phyloP scores from a whole-genome alignment of 2,797 vertebrate species.

The Crenuchus spilurus region DNA sequence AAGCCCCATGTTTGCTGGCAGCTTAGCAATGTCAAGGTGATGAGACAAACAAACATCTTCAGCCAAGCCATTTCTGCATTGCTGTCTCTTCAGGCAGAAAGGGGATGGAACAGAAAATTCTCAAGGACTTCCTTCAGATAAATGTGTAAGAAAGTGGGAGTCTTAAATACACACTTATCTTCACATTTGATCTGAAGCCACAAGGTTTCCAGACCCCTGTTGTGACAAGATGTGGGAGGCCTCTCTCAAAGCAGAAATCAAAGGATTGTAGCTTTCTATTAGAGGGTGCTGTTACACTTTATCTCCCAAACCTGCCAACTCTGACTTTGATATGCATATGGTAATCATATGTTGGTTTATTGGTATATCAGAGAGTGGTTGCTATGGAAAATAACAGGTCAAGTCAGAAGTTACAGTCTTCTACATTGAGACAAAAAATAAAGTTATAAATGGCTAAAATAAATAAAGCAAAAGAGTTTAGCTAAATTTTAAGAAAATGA shows the following conservation, averaged over 20 bases:
- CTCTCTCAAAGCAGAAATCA: conserved; percentile 18
- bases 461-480: too few relatives aligned
- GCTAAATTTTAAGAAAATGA: background rate
- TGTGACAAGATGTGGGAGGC: background rate
- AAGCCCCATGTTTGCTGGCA: conserved; percentile 8
- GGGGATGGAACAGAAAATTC: background rate
- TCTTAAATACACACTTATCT: background rate
- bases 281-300: conserved; percentile 32
- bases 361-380: conserved; percentile 7
- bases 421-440: background rate
- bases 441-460: background rate
- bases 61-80: conserved; percentile 8
- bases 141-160: background rate
- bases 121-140: background rate
- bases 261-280: conserved; percentile 38
- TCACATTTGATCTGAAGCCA: conserved; percentile 32
- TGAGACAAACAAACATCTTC: conserved; percentile 36
- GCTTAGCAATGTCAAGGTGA: conserved; percentile 39
- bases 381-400: conserved; percentile 22
- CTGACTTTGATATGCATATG: conserved; percentile 30
- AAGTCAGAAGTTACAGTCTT: background rate
- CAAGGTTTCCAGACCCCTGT: conserved; percentile 15
- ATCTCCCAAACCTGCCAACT: conserved; percentile 18
- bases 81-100: conserved; percentile 7
- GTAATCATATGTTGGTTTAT: conserved; percentile 24